Evolutionary conservation across 2,797 vertebrate genomes (phyloP).

Genomic region (Harpagifer antarcticus): DNA sequence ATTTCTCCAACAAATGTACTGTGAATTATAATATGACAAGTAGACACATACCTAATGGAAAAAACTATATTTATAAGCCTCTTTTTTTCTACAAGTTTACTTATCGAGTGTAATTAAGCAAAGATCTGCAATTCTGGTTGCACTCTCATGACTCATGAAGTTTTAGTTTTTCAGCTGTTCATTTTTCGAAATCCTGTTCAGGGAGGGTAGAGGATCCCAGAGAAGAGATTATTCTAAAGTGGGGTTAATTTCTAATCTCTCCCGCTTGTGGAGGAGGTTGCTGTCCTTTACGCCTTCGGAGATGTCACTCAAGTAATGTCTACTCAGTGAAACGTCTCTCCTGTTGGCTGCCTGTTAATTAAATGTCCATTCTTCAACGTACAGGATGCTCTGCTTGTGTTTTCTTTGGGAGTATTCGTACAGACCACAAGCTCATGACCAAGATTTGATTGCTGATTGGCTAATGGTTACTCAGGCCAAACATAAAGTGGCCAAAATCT

Average conservation of each 20-base stretch:
- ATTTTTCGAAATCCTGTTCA: constrained; percentile 28
- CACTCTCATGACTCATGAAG: not conserved
- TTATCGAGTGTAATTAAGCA: not conserved
- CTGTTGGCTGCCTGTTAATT: constrained; percentile 19
- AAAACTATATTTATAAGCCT: too few relatives aligned
- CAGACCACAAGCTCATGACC: constrained; percentile 18
- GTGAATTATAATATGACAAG: too few relatives aligned
- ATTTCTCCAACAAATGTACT: too few relatives aligned
- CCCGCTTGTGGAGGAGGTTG: not conserved
- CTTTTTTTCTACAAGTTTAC: not conserved
- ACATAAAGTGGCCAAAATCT: too few relatives aligned
- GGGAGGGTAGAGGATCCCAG: not conserved
- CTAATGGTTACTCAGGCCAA: too few relatives aligned
- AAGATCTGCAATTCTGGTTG: not conserved
- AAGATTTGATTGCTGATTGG: too few relatives aligned
- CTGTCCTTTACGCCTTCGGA: not conserved
- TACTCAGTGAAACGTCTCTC: constrained; percentile 12
- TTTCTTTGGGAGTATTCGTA: constrained; percentile 32
- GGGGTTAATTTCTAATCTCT: constrained; percentile 17
- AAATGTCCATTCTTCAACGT: constrained; percentile 19
- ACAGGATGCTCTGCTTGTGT: constrained; percentile 24
- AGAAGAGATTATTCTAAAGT: constrained; percentile 3
- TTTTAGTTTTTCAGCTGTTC: constrained; percentile 14
- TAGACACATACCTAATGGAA: too few relatives aligned
- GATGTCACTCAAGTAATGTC: constrained; percentile 6